Base-by-base conservation (phyloP, 2,888 invertebrate genomes). In the Rhagium mordax region DNA sequence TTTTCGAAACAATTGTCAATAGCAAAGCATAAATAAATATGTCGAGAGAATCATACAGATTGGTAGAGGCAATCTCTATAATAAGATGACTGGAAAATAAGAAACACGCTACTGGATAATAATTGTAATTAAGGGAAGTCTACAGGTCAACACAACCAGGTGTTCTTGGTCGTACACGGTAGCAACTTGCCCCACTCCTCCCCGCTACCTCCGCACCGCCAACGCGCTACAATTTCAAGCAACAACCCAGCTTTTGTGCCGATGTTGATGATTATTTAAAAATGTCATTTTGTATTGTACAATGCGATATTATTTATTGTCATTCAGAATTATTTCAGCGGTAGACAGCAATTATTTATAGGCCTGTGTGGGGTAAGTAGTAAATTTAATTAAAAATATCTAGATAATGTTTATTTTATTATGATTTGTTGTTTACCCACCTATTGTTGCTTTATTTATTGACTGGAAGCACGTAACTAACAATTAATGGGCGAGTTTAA, bases 41-140 rank as follows among this genome's bases (percentile, higher is more conserved):
- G 55, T 65, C 65, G 20, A 27, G 53, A 53, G 65, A 53, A 53
- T 53, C 18, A 41, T 41, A 29, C 53, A 69, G 71, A 71, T 71
- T 73, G 66, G 69, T 73, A 75, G 71, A 71, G 71, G 74, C 71
- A 75, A 74, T 77, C 69, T 75, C 71, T 71, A 61, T 70, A 71
- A 72, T 67, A 74, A 69, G 75, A 74, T 76, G 73, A 76, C 72
- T 78, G 78, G 73, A 75, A 83, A 84, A 81, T 83, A 83, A 84
- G 82, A 84, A 83, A 84, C 85, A 84, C 82, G 86, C 86, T 86
- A 85, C 86, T 83, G 84, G 84, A 84, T 86, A 86, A 86, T 86
- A 86, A 86, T 85, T 85, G 83, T 85, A 86, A 86, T 86, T 86
- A 86, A 86, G 84, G 84, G 84, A 84, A 82, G 84, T 83, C 85